Evolutionary conservation across 2,113 vertebrate genomes (phyloP).

Genomic region (Albula goreensis): DNA sequence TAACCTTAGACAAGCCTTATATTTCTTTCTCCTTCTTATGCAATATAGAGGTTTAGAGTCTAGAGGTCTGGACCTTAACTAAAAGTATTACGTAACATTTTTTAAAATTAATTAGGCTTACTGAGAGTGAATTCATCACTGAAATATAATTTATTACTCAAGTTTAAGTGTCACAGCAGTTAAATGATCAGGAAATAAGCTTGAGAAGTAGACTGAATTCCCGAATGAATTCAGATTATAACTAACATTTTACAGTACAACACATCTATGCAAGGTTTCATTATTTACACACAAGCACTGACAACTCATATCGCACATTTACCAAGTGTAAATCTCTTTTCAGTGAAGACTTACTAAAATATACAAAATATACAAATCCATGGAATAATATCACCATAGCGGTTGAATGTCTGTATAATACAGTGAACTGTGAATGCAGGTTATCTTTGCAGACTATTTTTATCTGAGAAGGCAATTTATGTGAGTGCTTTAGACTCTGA

Average conservation of each 20-base stretch:
- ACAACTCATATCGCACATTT: too few relatives aligned
- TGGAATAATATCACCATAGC: too few relatives aligned
- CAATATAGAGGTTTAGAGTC: neutral
- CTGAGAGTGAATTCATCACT: neutral
- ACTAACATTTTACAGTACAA: too few relatives aligned
- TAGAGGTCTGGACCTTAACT: neutral
- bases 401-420: neutral
- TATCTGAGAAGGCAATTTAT: conserved; percentile 3
- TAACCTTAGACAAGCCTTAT: neutral
- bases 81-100: neutral
- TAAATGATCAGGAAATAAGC: neutral
- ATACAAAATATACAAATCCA: too few relatives aligned
- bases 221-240: neutral
- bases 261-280: too few relatives aligned
- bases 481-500: neutral
- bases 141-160: neutral
- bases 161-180: neutral
- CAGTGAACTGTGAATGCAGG: too few relatives aligned
- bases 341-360: too few relatives aligned
- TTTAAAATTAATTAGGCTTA: neutral
- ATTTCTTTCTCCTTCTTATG: neutral
- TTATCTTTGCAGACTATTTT: neutral
- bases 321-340: too few relatives aligned
- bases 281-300: too few relatives aligned
- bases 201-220: neutral